Evolutionary conservation across 2,797 vertebrate genomes (phyloP).

Genomic region (Hoplostethus mediterraneus): DNA sequence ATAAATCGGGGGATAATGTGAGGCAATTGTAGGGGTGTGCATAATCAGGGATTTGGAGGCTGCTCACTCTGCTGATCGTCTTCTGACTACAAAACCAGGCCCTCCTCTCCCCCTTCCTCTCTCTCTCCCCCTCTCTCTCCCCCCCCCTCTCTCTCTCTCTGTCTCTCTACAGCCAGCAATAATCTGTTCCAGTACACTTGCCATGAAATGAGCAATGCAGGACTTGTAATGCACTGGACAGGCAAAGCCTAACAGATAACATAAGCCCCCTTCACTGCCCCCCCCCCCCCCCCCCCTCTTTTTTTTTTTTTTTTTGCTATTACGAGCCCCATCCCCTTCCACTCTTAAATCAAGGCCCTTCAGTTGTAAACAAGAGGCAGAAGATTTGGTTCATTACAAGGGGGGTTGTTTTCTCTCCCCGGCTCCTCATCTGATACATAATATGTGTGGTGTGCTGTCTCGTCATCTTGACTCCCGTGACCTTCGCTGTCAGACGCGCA

Average conservation of each 20-base stretch:
- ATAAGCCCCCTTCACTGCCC: conserved; percentile 56
- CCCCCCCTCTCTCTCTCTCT: conserved; percentile 5
- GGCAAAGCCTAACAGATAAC: conserved; percentile 81
- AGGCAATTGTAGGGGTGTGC: conserved; percentile 71
- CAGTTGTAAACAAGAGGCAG: conserved; percentile 71
- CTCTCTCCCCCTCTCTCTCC: conserved; percentile 1
- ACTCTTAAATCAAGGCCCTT: conserved; percentile 65
- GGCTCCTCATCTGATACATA: conserved; percentile 63
- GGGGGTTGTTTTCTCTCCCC: conserved; percentile 50
- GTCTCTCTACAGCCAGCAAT: conserved; percentile 69
- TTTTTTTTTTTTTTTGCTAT: conserved; percentile 21
- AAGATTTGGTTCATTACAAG: conserved; percentile 73
- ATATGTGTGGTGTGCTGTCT: conserved; percentile 69
- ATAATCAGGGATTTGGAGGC: conserved; percentile 79
- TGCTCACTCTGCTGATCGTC: conserved; percentile 73
- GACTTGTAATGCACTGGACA: conserved; percentile 79
- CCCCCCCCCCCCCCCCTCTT: conserved; percentile 12
- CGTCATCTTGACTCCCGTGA: conserved; percentile 68
- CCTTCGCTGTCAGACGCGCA: conserved; percentile 68
- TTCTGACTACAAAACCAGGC: conserved; percentile 70
- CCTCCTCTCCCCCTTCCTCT: conserved; percentile 20
- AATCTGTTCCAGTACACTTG: conserved; percentile 83
- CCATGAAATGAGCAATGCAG: conserved; percentile 81
- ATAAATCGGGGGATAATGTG: conserved; percentile 73
- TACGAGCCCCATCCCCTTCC: conserved; percentile 50